Percentiles rank a stretch among this genome's conserved stretches.
These are phyloP conservation scores for Hozukius guyotensis DNA, from an alignment of 2,797 vertebrate genomes.

Conservation along the genomic window DNA sequence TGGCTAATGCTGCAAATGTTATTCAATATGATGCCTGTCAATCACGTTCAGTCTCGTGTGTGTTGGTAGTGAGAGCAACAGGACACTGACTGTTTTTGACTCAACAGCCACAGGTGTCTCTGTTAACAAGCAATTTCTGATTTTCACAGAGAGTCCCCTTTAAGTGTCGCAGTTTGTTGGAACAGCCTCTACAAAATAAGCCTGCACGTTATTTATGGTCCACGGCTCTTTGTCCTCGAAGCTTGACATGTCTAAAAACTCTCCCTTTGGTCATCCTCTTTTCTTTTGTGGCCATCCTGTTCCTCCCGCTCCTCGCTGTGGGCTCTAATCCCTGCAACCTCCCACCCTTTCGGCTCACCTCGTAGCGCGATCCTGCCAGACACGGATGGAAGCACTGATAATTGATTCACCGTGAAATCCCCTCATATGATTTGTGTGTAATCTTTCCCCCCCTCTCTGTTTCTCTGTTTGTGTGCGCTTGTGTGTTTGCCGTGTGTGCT, in stretches of 20 bases:
- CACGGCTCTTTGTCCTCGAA: conserved; percentile 8
- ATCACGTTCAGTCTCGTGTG: no score
- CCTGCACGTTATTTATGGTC: conserved; percentile 12
- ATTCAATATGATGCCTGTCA: no score
- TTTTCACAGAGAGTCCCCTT: no score
- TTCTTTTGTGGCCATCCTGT: conserved; percentile 13
- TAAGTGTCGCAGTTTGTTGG: not conserved
- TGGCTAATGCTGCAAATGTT: no score
- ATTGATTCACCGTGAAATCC: conserved; percentile 70
- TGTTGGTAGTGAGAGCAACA: no score
- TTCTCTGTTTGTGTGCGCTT: conserved; percentile 6
- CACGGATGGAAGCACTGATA: conserved; percentile 47
- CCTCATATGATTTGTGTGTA: conserved; percentile 40
- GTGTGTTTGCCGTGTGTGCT: conserved; percentile 10
- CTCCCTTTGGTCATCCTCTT: conserved; percentile 29
- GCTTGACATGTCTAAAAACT: conserved; percentile 16
- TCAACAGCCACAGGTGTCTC: no score
- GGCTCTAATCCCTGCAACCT: conserved; percentile 48
- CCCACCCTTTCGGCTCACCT: conserved; percentile 44
- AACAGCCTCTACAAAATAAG: conserved; percentile 4
- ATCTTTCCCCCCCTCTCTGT: conserved; percentile 18
- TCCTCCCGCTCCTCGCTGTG: conserved; percentile 1
- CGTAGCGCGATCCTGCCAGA: conserved; percentile 20
- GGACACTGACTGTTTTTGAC: no score
- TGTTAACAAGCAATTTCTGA: no score